These are phyloP conservation scores for Nyctibius grandis DNA, from an alignment of 2,797 vertebrate species.

Conservation along the genomic window DNA sequence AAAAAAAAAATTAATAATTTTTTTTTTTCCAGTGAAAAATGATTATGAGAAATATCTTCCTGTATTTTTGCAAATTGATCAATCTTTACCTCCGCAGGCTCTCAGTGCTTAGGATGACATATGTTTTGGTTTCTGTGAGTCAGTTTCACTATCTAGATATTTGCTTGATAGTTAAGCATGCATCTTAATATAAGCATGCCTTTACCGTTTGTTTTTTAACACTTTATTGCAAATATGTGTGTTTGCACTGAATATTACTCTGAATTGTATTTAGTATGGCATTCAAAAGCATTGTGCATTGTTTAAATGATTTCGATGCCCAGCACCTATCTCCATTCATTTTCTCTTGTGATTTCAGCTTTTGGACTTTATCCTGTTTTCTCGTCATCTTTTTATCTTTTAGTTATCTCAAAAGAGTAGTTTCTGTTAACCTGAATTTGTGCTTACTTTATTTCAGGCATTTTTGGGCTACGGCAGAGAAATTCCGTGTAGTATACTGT, in stretches of 20 bases:
- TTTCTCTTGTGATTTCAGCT: background rate
- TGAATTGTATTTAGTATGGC: background rate
- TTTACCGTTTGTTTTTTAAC: background rate
- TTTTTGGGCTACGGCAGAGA: background rate
- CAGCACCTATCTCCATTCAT: background rate
- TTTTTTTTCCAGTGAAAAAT: background rate
- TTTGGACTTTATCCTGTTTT: background rate
- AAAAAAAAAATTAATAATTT: background rate
- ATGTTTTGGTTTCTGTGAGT: background rate
- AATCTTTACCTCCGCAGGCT: background rate
- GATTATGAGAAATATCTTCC: background rate
- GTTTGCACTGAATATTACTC: background rate
- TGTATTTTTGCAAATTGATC: background rate
- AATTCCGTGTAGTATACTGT: background rate
- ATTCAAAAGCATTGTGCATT: background rate
- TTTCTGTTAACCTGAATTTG: background rate
- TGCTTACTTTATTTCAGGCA: background rate
- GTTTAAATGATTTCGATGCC: background rate
- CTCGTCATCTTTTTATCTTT: background rate
- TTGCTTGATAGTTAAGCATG: background rate
- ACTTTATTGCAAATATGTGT: background rate
- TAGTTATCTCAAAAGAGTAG: background rate
- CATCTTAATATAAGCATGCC: background rate
- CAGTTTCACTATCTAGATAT: background rate
- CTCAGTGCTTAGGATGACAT: background rate